phyloP scores from a whole-genome alignment of 2,113 vertebrate genomes.

The Stomatorhinus ivindoensis region DNA sequence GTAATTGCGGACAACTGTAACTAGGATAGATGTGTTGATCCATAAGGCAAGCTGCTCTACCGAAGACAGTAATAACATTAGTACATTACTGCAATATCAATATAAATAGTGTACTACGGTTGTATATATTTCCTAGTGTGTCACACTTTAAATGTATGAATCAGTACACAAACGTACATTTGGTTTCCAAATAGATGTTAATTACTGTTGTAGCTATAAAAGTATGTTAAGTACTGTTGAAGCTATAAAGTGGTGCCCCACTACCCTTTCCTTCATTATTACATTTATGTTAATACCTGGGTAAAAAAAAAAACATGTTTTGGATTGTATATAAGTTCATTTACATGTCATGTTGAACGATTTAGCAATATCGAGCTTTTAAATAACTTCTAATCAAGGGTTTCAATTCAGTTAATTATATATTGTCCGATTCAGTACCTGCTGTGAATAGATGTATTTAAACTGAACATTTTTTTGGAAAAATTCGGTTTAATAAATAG shows the following conservation, averaged over 20 bases:
- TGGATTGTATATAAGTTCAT: background rate
- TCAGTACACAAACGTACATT: background rate
- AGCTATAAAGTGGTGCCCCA: background rate
- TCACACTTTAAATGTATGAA: background rate
- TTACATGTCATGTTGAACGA: background rate
- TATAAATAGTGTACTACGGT: background rate
- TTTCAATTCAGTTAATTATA: background rate
- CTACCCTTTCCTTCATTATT: background rate
- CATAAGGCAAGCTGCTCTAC: background rate
- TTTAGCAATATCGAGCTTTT: background rate
- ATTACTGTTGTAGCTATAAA: background rate
- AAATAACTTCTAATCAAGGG: background rate
- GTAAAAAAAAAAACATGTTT: background rate
- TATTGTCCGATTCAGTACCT: background rate
- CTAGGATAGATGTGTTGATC: background rate
- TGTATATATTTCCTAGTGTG: background rate
- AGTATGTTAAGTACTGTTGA: background rate
- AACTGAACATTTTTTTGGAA: background rate
- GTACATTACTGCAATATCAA: background rate
- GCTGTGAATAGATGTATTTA: background rate
- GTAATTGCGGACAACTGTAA: background rate
- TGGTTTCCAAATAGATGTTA: background rate
- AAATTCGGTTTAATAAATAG: background rate
- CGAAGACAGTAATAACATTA: background rate
- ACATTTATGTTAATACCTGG: background rate